Evolutionary conservation across 2,113 vertebrate species (phyloP), one percentile per base, ranked within the genome.

Genomic region (Morone chrysops): DNA sequence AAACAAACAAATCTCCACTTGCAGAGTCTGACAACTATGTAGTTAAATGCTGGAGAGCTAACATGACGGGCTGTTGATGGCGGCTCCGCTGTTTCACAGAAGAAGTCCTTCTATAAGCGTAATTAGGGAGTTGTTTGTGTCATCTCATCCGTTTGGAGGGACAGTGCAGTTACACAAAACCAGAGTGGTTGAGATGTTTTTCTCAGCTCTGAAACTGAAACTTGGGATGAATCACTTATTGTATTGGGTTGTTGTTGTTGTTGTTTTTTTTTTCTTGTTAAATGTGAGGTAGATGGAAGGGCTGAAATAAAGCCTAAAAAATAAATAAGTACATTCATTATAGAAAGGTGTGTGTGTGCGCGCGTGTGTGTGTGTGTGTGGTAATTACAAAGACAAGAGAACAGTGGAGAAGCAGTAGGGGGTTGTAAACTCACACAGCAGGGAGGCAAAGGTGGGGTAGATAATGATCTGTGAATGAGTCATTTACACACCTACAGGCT

Each of bases 381-480:
- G 45, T 73, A 48, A 75, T 75, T 40, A 81, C 53, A 84, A 84
- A 81, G 73, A 76, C 70, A 47, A 51, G 66, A 22, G 70, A 43
- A 74, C 56, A 80, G 83, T 61, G 77, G n/a, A 68, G 75, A 5
- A 72, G 22, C 70, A 17, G 83, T 48, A 70, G 80, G 80, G 76
- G 69, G 63, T 38, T 59, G 82, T 81, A 83, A 89, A 85, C 81
- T 84, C 57, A 54, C 82, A 76, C 80, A 76, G 73, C 79, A 74
- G 73, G 78, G 62, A 8, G 60, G 56, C 22, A 40, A 57, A 50
- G 41, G 66, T 48, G 51, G 61, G 60, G 51, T 20, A 36, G 22
- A 63, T 59, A 38, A 13, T 41, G 53, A 41, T 56, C 62, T 43
- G 41, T 72, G 8, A 84, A 56, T 60, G 70, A 63, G 2, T 47